Base-by-base conservation (phyloP, 2,888 invertebrate genomes). In the Hybos culiciformis region DNA sequence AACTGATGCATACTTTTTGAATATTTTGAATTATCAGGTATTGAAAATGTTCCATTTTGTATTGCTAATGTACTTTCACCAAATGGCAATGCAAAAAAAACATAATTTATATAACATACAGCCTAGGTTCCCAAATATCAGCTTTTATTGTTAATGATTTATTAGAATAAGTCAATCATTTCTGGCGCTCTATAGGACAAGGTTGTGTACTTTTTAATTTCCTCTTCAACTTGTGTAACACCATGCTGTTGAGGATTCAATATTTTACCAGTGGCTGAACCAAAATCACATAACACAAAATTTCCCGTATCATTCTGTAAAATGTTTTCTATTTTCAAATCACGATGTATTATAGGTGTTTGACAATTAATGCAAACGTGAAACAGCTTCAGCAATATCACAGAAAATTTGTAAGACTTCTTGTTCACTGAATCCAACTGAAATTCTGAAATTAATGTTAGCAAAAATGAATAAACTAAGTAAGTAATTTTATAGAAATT, bases 1-100 rank as follows among this genome's bases (percentile, higher is more conserved):
- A 87, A 67, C 52, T 78, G 75, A 63, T 80, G 80, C 57, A 85
- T 65, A 46, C 75, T 72, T 55, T 72, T 72, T 19, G 83, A 79
- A 68, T 77, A 86, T 63, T 74, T 77, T 17, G 83, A 81, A 65
- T 72, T 76, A 61, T 86, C 82, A 42, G 91, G 91, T 67, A 91
- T 83, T 51, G 76, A 77, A 62, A 88, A 87, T 58, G 82, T 80
- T 41, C 85, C 90, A 62, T 83, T 86, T 64, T 90, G 88, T 59
- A 93, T 92, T 41, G 92, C 91, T 53, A 92, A 69, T n/a, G 84
- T 80, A 58, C 87, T 88, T 64, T 93, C 92, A 23, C 87, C 91
- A 66, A 92, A 92, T 40, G 91, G 92, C 57, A 90, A 70, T 29
- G 80, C 74, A 64, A 91, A 91, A n/a, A 68, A 83, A 93, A 67